Evolutionary conservation across 2,888 invertebrate genomes (phyloP), one percentile per base, ranked within the genome.

Genomic region (Folsomia manolachei): DNA sequence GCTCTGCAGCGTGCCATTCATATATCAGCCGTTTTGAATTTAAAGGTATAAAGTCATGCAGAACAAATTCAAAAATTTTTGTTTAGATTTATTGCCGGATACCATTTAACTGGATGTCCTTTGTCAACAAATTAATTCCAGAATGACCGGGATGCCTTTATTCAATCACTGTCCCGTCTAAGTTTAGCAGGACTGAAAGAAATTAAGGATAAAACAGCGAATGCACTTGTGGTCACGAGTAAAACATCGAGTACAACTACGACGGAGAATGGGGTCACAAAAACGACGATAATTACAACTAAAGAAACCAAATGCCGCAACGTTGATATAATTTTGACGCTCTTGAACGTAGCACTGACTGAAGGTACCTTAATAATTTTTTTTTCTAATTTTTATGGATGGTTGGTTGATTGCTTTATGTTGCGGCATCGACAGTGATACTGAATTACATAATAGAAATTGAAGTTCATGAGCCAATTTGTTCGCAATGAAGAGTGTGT

Each of bases 181-280:
- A 73, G 71, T 39, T 27, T 64, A 21, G 25, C 65, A 52, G 78
- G 74, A 21, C 70, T 78, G 60, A 70, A 76, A 27, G 76, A 78
- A 71, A 76, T 78, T 27, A 69, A 74, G 70, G 70, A 71, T 60
- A 75, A 75, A 7, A 71, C 71, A 52, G 67, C 74, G 14, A 71
- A 76, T 53, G 73, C 71, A 9, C 74, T 71, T 52, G 61, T 76
- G 4, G 71, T 76, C 4, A 76, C 69, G 21, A 78, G 73, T 7
- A 73, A 70, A 27, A 78, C 75, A 18, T 74, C 74, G 0, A 72
- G 73, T 14, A 62, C 69, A 27, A 78, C 78, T 1, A 72, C 75
- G 62, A 78, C 75, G n/a, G 75, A 73, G 52, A 78, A 78, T 73
- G 78, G 78, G 1, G 73, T 78, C 23, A 78, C 78, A 9, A 78